Conservation (phyloP, 2,888 invertebrate species). For the Kuschelorhynchus macadamiae region DNA sequence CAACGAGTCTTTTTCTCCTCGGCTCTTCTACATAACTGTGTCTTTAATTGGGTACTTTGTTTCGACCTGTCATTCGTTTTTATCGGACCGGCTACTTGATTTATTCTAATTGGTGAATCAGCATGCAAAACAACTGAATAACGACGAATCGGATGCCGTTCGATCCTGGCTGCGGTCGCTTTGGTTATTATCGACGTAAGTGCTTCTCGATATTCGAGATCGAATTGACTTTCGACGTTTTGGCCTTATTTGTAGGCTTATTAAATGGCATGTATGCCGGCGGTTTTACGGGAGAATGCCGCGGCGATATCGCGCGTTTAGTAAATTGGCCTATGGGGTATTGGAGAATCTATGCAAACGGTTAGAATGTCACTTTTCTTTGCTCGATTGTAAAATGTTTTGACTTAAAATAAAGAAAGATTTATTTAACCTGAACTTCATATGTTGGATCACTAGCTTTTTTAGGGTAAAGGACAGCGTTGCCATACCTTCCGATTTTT, state of each 20-base stretch:
- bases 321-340: background rate
- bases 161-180: slow-evolving; percentile 33
- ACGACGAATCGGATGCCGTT: slow-evolving; percentile 36
- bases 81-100: slow-evolving; percentile 50
- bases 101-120: slow-evolving; percentile 55
- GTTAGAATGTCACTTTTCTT: too few species aligned
- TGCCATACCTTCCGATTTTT: too few species aligned
- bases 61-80: slow-evolving; percentile 52
- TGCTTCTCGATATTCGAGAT: slow-evolving; percentile 38
- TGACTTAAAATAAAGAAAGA: too few species aligned
- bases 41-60: slow-evolving; percentile 57
- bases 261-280: slow-evolving; percentile 10
- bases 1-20: slow-evolving; percentile 24
- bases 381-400: too few species aligned
- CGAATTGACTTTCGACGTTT: slow-evolving; percentile 34
- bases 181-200: slow-evolving; percentile 40
- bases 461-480: too few species aligned
- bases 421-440: too few species aligned
- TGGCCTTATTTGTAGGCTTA: slow-evolving; percentile 37
- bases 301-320: background rate
- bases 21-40: slow-evolving; percentile 43
- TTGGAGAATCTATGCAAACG: too few species aligned
- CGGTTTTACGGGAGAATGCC: slow-evolving; percentile 2
- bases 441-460: too few species aligned
- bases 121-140: slow-evolving; percentile 48